Base-by-base conservation (phyloP, 2,113 vertebrate genomes). In the Trachemys scripta region DNA sequence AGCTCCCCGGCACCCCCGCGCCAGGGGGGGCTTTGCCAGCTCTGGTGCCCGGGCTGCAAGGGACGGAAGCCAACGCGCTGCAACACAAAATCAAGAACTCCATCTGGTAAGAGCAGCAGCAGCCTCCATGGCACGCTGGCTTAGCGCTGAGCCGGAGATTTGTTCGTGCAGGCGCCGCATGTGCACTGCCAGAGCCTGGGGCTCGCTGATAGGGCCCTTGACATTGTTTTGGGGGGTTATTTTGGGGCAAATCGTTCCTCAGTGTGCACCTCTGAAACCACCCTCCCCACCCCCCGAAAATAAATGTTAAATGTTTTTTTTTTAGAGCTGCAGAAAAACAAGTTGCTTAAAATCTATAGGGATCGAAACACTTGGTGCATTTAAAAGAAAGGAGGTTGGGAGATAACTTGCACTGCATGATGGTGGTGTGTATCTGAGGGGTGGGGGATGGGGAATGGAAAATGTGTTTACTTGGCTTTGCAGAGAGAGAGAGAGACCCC, bases 11-110 rank as follows among this genome's bases (percentile, higher is more conserved):
- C 72, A 62, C 86, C 91, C 96, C 96, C 84, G 93, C 94, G 95
- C 97, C 98, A 94, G 98, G 96, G 93, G 98, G 97, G 95, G 97
- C 98, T 79, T 96, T 98, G 96, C 98, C 99, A 89, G 98, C 99
- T 92, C 98, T 99, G 92, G 98, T 99, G 92, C 98, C 99, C 56
- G 99, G 99, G 98, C 98, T 99, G 98, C 99, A 99, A 90, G 99
- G 99, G 91, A 96, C 98, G 25, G 99, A 99, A 96, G 99, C 99
- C 98, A 98, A 97, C 91, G 99, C 99, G 90, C 98, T 99, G 98
- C 99, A 99, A 98, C 98, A 99, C 98, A 98, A 99, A 98, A 99
- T 99, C 98, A 99, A 99, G 98, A 99, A 98, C 98, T 99, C 99
- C 96, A 99, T 99, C 99, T 99, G 99, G 99, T 99, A 98, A 99